Evolutionary conservation across 2,888 invertebrate species (phyloP), one percentile per base, ranked within the genome.

Genomic region (Ischnus inquisitorius): DNA sequence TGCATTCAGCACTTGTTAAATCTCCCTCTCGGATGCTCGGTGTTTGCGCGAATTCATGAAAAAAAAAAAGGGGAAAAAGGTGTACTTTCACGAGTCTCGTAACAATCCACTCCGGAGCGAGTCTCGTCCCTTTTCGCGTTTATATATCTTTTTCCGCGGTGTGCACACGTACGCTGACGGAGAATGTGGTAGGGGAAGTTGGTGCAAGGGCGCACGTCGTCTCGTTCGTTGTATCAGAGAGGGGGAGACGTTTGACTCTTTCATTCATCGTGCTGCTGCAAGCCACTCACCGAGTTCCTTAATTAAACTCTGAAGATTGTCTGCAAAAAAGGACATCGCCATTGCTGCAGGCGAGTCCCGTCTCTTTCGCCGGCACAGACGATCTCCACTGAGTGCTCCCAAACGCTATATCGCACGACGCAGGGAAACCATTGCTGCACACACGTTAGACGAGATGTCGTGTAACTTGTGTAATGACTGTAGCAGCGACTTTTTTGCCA

Each of bases 281-380:
- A 92, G 90, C 90, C 92, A 91, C 91, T 91, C 90, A 87, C 89
- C 90, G 89, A 93, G 91, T 92, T 92, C 91, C 92, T 93, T 93
- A 93, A 93, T 93, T 93, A 93, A 93, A 92, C 92, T 90, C 90
- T 90, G 91, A 93, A 93, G 93, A 93, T 92, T 91, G 92, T 92
- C 91, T 90, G 88, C 91, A 91, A 93, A 65, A 93, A 93, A 93
- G 92, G 91, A 92, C 93, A 93, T 92, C 93, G 90, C 85, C 64
- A 19, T 22, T 75, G 74, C 62, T 22, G 48, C 51, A 19, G 64
- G 62, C 74, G 51, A 75, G 39, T 67, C 51, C 46, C 39, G 74
- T 75, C 81, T 80, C 83, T 76, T 69, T 22, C 39, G 34, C 46
- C 25, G 48, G 39, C 48, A 60, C 62, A 68, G 69, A 65, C 64